Evolutionary conservation across 2,797 vertebrate species (phyloP).

Genomic region (Halcyon leucocephala): DNA sequence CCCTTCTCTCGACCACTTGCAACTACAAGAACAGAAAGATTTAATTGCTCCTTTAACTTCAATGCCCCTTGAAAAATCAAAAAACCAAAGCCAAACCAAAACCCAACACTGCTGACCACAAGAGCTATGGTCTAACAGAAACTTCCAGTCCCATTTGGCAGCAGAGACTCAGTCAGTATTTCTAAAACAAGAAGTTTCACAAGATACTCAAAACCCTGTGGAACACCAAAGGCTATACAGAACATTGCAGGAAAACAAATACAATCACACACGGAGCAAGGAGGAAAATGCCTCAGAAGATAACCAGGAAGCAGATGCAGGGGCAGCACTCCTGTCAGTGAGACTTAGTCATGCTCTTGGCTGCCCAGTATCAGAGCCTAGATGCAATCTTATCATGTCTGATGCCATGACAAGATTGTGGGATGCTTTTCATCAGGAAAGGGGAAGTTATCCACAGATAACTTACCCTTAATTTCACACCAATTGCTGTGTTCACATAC

Average conservation of each 20-base stretch:
- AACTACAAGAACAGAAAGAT: neutral
- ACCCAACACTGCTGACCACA: neutral
- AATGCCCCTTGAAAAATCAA: neutral
- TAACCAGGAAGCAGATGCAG: neutral
- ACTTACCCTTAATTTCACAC: neutral
- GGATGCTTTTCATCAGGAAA: neutral
- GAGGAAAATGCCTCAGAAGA: neutral
- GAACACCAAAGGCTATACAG: neutral
- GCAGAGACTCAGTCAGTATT: neutral
- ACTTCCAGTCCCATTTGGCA: neutral
- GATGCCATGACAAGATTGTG: accelerated
- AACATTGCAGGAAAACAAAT: neutral
- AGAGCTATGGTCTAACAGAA: neutral
- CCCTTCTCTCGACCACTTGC: neutral
- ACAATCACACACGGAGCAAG: neutral
- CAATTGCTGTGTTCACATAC: neutral
- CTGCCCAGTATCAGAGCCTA: neutral
- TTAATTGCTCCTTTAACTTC: neutral
- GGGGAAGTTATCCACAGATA: neutral
- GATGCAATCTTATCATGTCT: neutral
- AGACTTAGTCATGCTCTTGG: neutral
- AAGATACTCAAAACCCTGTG: neutral
- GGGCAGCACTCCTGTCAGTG: neutral
- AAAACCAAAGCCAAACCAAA: neutral
- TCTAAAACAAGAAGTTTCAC: neutral